Evolutionary conservation across 2,113 vertebrate species (phyloP).

Genomic region (Numida meleagris): DNA sequence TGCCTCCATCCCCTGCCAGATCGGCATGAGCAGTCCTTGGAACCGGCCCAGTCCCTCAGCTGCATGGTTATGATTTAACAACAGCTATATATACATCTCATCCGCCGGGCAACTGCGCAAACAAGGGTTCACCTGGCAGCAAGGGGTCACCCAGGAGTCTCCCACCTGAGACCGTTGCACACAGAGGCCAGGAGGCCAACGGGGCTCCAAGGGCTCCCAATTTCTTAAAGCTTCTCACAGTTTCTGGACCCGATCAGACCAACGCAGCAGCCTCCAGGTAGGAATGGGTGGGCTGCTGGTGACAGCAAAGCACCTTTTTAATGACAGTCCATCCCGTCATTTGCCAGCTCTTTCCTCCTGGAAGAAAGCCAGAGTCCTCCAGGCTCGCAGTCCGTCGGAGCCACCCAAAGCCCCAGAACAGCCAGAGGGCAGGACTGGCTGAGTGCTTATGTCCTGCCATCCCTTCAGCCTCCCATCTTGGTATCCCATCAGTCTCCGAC

Average conservation of each 20-base stretch:
- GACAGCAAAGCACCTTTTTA: background rate
- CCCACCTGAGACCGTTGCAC: background rate
- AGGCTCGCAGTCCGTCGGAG: rapidly evolving
- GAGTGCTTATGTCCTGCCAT: background rate
- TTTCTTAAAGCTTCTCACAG: background rate
- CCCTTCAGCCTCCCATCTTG: background rate
- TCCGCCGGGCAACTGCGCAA: slow-evolving; percentile 52
- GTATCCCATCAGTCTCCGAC: background rate
- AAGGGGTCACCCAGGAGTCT: background rate
- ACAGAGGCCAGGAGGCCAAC: rapidly evolving
- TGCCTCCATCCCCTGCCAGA: slow-evolving; percentile 57
- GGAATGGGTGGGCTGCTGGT: background rate
- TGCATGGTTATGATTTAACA: slow-evolving; percentile 56
- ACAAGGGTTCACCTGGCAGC: slow-evolving; percentile 63
- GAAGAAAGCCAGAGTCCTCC: background rate
- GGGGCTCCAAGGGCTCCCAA: background rate
- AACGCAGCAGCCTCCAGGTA: background rate
- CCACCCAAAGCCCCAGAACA: background rate
- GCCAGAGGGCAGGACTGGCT: background rate
- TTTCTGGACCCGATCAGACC: background rate
- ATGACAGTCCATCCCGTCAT: background rate
- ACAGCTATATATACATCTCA: slow-evolving; percentile 64
- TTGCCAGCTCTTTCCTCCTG: background rate
- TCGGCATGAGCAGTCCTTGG: slow-evolving; percentile 54
- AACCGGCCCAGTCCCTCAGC: slow-evolving; percentile 61